Percentiles rank a stretch among this genome's conserved stretches.
phyloP scores from a whole-genome alignment of 35 echinoderm and acorn worm species.

The Strongylocentrotus purpuratus region DNA sequence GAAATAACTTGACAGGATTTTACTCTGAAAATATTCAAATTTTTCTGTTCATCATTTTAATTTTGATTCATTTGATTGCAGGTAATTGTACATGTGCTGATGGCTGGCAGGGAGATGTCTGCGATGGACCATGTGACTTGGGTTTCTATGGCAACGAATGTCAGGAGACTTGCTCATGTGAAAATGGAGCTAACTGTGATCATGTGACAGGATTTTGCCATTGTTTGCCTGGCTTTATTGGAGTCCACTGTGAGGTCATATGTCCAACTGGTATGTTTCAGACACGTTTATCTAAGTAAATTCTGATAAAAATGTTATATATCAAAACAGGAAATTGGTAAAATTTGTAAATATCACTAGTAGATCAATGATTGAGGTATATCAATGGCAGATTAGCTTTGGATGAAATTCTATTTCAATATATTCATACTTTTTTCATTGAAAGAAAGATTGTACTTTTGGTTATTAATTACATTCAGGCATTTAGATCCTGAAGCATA shows the following conservation, averaged over 20 bases:
- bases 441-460: too few species aligned
- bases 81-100: constrained; percentile 48
- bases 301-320: too few species aligned
- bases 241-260: constrained; percentile 35
- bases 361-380: too few species aligned
- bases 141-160: constrained; percentile 66
- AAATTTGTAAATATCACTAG: too few species aligned
- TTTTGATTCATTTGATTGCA: neutral
- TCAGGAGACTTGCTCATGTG: constrained; percentile 55
- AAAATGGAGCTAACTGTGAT: constrained; percentile 67
- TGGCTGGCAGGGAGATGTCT: constrained; percentile 61
- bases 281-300: neutral
- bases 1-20: too few species aligned
- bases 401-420: too few species aligned
- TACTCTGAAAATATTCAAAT: too few species aligned
- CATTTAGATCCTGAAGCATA: too few species aligned
- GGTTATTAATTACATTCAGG: too few species aligned
- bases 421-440: too few species aligned
- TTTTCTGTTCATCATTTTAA: neutral
- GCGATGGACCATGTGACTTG: constrained; percentile 53
- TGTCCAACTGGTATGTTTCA: constrained; percentile 30
- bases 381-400: too few species aligned
- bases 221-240: constrained; percentile 55
- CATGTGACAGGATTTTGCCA: constrained; percentile 52
- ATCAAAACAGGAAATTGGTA: too few species aligned